A percentile compares a stretch with the other conserved stretches of the same genome.
Conservation (phyloP, 2,888 invertebrate genomes). For the Temnothorax ravouxi region DNA sequence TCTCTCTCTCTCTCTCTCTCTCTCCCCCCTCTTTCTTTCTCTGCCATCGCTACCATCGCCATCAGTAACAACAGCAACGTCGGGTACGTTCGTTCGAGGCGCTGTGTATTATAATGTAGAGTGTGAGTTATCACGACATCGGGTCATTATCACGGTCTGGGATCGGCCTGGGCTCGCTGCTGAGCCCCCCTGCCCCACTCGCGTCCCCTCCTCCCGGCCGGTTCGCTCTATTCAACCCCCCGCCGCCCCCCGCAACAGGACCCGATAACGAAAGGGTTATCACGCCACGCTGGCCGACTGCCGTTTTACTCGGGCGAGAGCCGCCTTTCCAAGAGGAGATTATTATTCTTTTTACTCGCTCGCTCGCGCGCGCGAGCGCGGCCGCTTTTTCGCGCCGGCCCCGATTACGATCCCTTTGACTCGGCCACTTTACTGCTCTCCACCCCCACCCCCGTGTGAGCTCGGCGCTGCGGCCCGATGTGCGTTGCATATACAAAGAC, state of each 20-base stretch:
- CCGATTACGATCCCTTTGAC: constrained; percentile 83
- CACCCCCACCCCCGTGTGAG: constrained; percentile 49
- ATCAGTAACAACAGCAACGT: constrained; percentile 64
- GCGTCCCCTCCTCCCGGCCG: constrained; percentile 61
- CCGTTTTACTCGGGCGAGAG: constrained; percentile 69
- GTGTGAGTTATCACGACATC: constrained; percentile 85
- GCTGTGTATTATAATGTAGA: constrained; percentile 83
- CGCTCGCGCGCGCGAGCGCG: constrained; percentile 52
- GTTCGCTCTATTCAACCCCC: constrained; percentile 71
- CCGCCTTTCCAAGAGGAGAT: constrained; percentile 76
- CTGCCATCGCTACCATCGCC: constrained; percentile 59
- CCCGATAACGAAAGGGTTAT: constrained; percentile 86
- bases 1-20: constrained; percentile 2
- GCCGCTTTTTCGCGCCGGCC: constrained; percentile 75
- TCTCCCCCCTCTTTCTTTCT: constrained; percentile 37
- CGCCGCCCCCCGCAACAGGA: constrained; percentile 69
- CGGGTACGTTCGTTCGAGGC: constrained; percentile 66
- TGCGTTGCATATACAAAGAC: constrained; percentile 71
- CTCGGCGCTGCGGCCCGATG: constrained; percentile 34
- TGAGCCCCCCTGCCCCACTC: constrained; percentile 72
- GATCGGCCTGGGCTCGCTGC: constrained; percentile 81
- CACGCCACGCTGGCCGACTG: constrained; percentile 82
- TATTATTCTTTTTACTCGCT: constrained; percentile 75
- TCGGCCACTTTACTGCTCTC: constrained; percentile 81
- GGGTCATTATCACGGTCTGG: constrained; percentile 82